A percentile compares a stretch with the other conserved stretches of the same genome.
phyloP scores from a whole-genome alignment of 2,797 vertebrate genomes.

The Falco peregrinus region DNA sequence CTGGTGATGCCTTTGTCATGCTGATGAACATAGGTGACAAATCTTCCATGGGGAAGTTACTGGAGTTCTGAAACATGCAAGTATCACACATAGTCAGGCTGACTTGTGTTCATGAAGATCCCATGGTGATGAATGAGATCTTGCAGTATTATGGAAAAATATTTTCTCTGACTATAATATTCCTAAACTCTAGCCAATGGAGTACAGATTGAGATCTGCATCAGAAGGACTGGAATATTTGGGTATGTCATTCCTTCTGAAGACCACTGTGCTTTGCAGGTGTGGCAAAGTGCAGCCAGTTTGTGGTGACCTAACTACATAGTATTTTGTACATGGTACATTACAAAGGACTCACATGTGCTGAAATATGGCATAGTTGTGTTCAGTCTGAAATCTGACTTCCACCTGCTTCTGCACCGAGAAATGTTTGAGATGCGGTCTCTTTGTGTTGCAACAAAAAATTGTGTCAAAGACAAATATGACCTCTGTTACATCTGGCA shows the following conservation, averaged over 20 bases:
- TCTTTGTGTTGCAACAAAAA: background rate
- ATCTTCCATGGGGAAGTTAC: background rate
- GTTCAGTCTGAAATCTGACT: background rate
- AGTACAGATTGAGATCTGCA: background rate
- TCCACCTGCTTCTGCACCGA: background rate
- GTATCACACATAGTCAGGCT: background rate
- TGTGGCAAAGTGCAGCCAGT: accelerated
- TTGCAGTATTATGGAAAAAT: background rate
- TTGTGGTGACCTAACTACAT: background rate
- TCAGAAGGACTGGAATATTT: background rate
- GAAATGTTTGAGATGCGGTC: background rate
- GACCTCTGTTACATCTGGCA: background rate
- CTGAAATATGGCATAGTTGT: background rate
- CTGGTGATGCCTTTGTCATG: background rate
- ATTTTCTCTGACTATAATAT: background rate
- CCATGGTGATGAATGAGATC: background rate
- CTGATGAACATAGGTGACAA: background rate
- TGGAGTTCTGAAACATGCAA: background rate
- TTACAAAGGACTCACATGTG: background rate
- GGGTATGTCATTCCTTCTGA: background rate
- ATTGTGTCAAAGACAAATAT: background rate
- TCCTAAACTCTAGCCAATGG: background rate
- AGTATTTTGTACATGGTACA: background rate
- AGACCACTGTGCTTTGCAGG: background rate
- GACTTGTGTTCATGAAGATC: background rate